A percentile compares a stretch with the other conserved stretches of the same genome.
phyloP scores from a whole-genome alignment of 2,888 invertebrate genomes.

The Neuroscelio doddi region DNA sequence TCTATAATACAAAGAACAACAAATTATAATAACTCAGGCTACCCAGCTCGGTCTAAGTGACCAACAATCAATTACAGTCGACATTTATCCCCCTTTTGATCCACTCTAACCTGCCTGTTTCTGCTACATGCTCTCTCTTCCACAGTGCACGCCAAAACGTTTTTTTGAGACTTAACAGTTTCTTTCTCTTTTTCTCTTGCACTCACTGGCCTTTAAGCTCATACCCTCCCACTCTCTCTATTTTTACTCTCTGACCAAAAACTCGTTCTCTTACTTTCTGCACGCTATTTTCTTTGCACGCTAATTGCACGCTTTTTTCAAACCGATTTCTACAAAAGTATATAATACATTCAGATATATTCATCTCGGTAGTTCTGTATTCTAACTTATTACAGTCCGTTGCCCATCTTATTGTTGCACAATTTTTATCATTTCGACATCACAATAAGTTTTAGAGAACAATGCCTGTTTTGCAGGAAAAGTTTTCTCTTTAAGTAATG shows the following conservation, averaged over 20 bases:
- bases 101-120: constrained; percentile 31
- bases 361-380: constrained; percentile 28
- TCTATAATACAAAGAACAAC: constrained; percentile 10
- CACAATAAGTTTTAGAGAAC: no score
- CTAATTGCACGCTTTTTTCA: constrained; percentile 65
- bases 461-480: no score
- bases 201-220: constrained; percentile 14
- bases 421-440: constrained; percentile 4
- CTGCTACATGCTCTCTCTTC: constrained; percentile 39
- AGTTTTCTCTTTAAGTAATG: not conserved
- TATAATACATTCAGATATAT: constrained; percentile 45
- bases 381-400: constrained; percentile 7
- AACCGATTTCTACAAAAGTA: constrained; percentile 54
- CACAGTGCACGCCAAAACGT: constrained; percentile 3
- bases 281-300: constrained; percentile 68
- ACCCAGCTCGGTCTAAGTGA: constrained; percentile 29
- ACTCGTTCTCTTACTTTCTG: constrained; percentile 55
- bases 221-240: constrained; percentile 12
- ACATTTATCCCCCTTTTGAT: constrained; percentile 29
- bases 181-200: constrained; percentile 13
- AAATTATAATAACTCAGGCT: constrained; percentile 20
- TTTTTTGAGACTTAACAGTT: not conserved
- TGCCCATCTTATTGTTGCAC: constrained; percentile 4
- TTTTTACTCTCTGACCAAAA: constrained; percentile 44
- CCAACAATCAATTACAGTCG: constrained; percentile 24